Percentiles rank a stretch among this genome's conserved stretches.
Conservation (phyloP, 2,888 invertebrate species). For the Noctua pronuba region DNA sequence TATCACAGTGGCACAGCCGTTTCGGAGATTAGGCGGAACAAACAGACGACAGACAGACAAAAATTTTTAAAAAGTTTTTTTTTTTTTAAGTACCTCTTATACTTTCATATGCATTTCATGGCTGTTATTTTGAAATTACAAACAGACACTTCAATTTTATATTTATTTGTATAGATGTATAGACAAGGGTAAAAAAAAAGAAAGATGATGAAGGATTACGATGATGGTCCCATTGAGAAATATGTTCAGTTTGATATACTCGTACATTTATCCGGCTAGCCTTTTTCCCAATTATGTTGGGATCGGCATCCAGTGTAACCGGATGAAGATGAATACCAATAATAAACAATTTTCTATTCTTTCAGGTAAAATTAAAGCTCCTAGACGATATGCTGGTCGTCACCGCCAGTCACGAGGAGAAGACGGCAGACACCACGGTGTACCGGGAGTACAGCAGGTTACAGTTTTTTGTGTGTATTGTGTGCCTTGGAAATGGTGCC, state of each 20-base stretch:
- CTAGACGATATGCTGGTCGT: constrained; percentile 90
- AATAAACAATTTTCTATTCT: constrained; percentile 70
- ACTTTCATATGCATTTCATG: too few species aligned
- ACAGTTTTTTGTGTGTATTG: background rate
- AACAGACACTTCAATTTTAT: too few species aligned
- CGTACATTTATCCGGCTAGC: too few species aligned
- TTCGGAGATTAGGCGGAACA: background rate
- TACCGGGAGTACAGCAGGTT: constrained; percentile 96
- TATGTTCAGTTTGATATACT: background rate
- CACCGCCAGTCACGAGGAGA: constrained; percentile 98
- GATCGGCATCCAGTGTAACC: background rate
- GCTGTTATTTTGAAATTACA: too few species aligned
- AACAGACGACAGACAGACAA: background rate
- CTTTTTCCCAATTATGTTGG: background rate
- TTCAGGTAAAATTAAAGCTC: constrained; percentile 75
- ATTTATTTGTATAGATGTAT: too few species aligned
- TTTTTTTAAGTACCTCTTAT: background rate
- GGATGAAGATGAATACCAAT: background rate
- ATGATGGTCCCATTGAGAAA: background rate
- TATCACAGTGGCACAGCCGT: background rate
- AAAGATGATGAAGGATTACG: background rate
- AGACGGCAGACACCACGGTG: constrained; percentile 95
- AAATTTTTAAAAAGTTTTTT: background rate
- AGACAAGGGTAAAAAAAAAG: background rate
- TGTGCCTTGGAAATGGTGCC: background rate